Evolutionary conservation across 2,113 vertebrate species (phyloP).

Genomic region (Oryzias melastigma): DNA sequence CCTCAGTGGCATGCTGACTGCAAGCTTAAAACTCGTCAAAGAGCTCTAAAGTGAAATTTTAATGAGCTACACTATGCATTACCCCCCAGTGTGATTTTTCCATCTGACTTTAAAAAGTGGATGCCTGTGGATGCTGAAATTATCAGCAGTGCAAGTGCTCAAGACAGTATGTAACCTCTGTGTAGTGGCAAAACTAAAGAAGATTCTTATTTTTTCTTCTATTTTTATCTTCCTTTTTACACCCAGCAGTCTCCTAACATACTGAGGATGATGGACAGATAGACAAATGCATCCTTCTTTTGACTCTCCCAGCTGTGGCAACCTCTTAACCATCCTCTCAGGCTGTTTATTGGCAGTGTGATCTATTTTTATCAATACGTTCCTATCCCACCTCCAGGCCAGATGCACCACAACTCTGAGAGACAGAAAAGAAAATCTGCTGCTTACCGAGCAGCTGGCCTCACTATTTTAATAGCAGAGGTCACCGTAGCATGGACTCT

Average conservation of each 20-base stretch:
- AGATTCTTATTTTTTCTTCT: conserved; percentile 23
- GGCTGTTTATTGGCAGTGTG: conserved; percentile 58
- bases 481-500: conserved; percentile 41
- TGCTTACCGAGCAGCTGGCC: conserved; percentile 56
- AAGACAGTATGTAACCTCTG: conserved; percentile 50
- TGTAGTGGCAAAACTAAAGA: conserved; percentile 19
- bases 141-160: conserved; percentile 18
- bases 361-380: conserved; percentile 67
- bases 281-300: conserved; percentile 14
- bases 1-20: conserved; percentile 52
- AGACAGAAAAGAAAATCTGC: conserved; percentile 42
- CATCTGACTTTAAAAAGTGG: conserved; percentile 53
- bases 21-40: conserved; percentile 51
- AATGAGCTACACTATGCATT: conserved; percentile 68
- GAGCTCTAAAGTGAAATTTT: conserved; percentile 61
- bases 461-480: conserved; percentile 57
- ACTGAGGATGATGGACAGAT: conserved; percentile 48
- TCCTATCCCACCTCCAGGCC: conserved; percentile 52
- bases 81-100: conserved; percentile 56
- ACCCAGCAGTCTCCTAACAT: conserved; percentile 44
- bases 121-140: conserved; percentile 47
- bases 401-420: conserved; percentile 49
- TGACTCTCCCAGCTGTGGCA: conserved; percentile 34
- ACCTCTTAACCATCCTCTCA: conserved; percentile 51
- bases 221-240: conserved; percentile 15